These are phyloP conservation scores for Siniperca scherzeri DNA, from an alignment of 2,797 vertebrate genomes.

Conservation along the genomic window DNA sequence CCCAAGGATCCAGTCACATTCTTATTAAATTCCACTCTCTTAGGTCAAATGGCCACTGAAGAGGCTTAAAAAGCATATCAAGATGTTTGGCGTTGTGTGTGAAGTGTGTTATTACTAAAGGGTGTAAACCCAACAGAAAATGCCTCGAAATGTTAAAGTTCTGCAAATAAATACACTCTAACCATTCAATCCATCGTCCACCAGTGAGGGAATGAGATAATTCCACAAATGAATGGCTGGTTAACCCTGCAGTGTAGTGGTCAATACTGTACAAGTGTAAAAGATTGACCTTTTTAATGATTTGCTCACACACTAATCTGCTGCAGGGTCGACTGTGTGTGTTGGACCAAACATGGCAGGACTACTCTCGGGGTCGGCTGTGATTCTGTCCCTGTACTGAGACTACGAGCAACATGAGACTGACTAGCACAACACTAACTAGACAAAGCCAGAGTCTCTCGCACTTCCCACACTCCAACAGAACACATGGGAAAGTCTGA, in stretches of 20 bases:
- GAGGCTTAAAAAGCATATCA: background rate
- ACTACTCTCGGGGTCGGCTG: background rate
- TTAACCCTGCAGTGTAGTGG: conserved; percentile 21
- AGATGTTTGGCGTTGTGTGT: background rate
- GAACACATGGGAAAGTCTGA: background rate
- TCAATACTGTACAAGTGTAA: conserved; percentile 40
- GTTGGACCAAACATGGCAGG: background rate
- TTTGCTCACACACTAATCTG: conserved; percentile 5
- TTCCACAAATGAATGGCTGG: conserved; percentile 37
- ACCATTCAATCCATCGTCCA: conserved; percentile 49
- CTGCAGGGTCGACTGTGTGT: background rate
- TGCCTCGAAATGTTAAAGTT: too few species aligned
- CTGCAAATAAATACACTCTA: background rate
- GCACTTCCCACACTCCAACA: background rate
- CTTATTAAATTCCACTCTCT: background rate
- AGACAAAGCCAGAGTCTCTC: background rate
- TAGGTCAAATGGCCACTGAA: background rate
- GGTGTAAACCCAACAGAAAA: too few species aligned
- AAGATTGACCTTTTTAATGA: conserved; percentile 31
- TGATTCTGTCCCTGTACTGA: background rate
- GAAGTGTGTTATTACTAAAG: background rate
- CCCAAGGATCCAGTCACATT: background rate
- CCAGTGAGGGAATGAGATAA: conserved; percentile 39
- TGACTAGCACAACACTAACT: too few species aligned
- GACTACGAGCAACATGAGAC: background rate